phyloP scores from a whole-genome alignment of 2,888 invertebrate genomes.

The Synergus japonicus region DNA sequence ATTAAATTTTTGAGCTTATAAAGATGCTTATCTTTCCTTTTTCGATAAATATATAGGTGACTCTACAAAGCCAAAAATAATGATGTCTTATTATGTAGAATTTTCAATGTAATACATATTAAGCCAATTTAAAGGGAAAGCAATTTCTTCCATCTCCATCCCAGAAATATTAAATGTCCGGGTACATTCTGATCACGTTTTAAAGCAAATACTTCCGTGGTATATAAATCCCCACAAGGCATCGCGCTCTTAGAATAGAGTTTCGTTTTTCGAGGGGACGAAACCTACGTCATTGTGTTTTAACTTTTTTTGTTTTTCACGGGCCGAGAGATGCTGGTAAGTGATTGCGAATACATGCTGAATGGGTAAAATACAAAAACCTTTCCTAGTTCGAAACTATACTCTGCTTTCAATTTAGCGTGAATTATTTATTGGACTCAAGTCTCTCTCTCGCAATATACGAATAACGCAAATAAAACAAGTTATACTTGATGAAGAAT shows the following conservation, averaged over 20 bases:
- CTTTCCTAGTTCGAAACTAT: neutral
- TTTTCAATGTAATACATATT: conserved; percentile 34
- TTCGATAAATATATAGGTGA: too few relatives aligned
- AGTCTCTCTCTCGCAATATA: neutral
- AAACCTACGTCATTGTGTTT: conserved; percentile 43
- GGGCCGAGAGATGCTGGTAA: conserved; percentile 59
- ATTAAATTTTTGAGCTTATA: too few relatives aligned
- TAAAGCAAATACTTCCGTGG: conserved; percentile 65
- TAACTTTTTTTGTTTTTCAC: conserved; percentile 17
- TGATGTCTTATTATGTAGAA: neutral
- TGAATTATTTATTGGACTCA: neutral
- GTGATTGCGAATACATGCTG: conserved; percentile 43
- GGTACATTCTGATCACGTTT: conserved; percentile 67
- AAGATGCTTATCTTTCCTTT: too few relatives aligned
- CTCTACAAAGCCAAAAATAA: neutral
- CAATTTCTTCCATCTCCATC: conserved; percentile 47
- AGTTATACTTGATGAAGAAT: too few relatives aligned
- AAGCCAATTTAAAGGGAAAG: conserved; percentile 60
- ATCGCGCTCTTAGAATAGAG: conserved; percentile 57
- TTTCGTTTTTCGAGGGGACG: conserved; percentile 60
- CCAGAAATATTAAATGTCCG: neutral
- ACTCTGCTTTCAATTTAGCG: neutral
- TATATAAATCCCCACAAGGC: conserved; percentile 70
- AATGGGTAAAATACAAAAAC: neutral
- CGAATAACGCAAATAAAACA: neutral